These are phyloP conservation scores for Muraenolepis orangiensis DNA, from an alignment of 2,797 vertebrate species.

Conservation along the genomic window DNA sequence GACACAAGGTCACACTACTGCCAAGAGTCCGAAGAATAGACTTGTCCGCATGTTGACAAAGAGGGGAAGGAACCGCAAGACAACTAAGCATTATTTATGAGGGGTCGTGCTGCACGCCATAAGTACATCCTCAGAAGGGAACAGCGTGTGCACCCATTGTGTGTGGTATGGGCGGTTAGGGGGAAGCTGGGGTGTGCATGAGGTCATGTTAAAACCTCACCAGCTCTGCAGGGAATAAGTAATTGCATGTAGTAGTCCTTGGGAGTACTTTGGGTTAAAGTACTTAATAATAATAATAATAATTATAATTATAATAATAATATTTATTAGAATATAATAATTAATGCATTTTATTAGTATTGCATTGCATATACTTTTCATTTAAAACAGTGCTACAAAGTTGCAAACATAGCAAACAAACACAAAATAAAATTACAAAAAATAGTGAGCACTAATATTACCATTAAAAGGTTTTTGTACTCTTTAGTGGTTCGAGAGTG, in stretches of 20 bases:
- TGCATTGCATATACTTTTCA: too few relatives aligned
- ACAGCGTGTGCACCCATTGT: constrained; percentile 31
- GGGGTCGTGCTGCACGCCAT: constrained; percentile 1
- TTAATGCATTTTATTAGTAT: too few relatives aligned
- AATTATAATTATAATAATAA: too few relatives aligned
- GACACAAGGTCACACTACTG: neutral
- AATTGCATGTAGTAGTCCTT: neutral
- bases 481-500: too few relatives aligned
- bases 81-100: constrained; percentile 1
- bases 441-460: too few relatives aligned
- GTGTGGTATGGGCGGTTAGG: neutral
- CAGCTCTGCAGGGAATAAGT: neutral
- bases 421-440: too few relatives aligned
- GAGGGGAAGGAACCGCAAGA: constrained; percentile 46
- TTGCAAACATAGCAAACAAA: too few relatives aligned
- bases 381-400: too few relatives aligned
- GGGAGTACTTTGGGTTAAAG: neutral
- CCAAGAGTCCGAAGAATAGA: neutral
- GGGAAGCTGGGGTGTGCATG: neutral
- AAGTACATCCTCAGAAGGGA: constrained; percentile 9
- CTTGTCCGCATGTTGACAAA: constrained; percentile 36
- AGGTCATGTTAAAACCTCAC: neutral
- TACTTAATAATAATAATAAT: too few relatives aligned
- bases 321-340: too few relatives aligned
- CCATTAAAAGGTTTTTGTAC: too few relatives aligned